These are phyloP conservation scores for Ctenoplectra terminalis DNA, from an alignment of 1,140 invertebrate species.

Conservation along the genomic window DNA sequence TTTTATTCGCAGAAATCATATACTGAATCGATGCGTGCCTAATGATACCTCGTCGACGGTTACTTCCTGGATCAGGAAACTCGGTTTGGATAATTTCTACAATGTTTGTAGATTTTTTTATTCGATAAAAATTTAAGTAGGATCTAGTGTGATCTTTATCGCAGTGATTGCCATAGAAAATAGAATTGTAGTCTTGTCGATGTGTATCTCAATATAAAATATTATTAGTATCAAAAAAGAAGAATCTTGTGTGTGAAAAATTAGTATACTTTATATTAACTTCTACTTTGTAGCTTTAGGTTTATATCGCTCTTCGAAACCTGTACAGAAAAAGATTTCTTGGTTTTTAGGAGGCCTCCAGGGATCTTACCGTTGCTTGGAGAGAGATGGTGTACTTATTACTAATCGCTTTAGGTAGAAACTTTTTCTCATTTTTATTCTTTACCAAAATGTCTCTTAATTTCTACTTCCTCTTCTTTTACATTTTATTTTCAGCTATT, in stretches of 20 bases:
- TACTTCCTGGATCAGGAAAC: constrained; percentile 81
- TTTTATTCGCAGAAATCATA: constrained; percentile 6
- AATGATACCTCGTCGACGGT: constrained; percentile 74
- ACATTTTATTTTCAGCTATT: constrained; percentile 81
- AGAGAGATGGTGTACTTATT: constrained; percentile 85
- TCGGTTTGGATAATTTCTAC: constrained; percentile 84
- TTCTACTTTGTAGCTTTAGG: neutral
- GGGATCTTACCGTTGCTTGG: constrained; percentile 86
- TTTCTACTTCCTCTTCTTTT: neutral
- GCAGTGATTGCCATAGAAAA: too few species aligned
- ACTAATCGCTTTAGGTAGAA: constrained; percentile 85
- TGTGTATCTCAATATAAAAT: too few species aligned
- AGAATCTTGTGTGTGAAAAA: too few species aligned
- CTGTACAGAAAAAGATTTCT: neutral
- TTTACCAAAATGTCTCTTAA: neutral
- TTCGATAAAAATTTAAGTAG: neutral
- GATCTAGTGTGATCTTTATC: too few species aligned
- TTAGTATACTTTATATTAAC: neutral
- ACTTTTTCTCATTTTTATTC: neutral
- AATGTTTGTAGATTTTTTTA: constrained; percentile 74
- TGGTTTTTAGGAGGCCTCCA: constrained; percentile 84
- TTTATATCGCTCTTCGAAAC: neutral
- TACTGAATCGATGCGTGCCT: constrained; percentile 84
- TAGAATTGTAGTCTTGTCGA: too few species aligned
- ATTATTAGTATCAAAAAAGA: too few species aligned